Conservation (phyloP, 2,113 vertebrate species). For the Tiliqua scincoides region DNA sequence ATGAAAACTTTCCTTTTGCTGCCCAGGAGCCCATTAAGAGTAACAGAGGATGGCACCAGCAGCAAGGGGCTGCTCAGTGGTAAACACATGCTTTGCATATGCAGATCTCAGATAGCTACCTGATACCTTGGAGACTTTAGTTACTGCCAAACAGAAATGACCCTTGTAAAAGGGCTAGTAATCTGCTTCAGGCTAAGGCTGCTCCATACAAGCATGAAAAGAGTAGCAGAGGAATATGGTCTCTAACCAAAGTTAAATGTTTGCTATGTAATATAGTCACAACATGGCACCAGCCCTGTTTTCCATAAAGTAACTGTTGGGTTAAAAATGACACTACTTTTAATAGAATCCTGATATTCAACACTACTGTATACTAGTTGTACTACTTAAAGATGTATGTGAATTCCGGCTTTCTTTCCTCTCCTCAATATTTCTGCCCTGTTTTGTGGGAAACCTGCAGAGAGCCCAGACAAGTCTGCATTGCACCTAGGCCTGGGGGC, state of each 20-base stretch:
- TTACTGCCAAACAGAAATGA: background rate
- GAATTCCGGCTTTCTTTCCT: background rate
- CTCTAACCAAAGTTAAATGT: background rate
- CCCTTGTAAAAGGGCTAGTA: background rate
- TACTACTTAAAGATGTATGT: background rate
- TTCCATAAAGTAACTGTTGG: background rate
- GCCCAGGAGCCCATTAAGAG: background rate
- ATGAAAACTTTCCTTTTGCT: background rate
- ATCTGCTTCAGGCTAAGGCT: background rate
- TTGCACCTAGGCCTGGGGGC: conserved; percentile 22
- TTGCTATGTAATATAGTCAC: background rate
- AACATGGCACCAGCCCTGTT: background rate
- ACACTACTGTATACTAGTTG: background rate
- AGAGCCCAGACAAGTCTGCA: conserved; percentile 1
- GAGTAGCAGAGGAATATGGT: background rate
- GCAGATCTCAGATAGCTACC: background rate
- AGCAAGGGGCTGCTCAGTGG: background rate
- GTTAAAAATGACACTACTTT: background rate
- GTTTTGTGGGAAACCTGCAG: background rate
- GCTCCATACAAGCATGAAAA: background rate
- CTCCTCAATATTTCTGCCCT: background rate
- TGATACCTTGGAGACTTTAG: background rate
- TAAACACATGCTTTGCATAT: background rate
- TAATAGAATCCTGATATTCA: background rate
- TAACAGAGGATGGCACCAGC: background rate